Evolutionary conservation across 2,888 invertebrate species (phyloP), one percentile per base, ranked within the genome.

Genomic region (Loripinus fragilis): DNA sequence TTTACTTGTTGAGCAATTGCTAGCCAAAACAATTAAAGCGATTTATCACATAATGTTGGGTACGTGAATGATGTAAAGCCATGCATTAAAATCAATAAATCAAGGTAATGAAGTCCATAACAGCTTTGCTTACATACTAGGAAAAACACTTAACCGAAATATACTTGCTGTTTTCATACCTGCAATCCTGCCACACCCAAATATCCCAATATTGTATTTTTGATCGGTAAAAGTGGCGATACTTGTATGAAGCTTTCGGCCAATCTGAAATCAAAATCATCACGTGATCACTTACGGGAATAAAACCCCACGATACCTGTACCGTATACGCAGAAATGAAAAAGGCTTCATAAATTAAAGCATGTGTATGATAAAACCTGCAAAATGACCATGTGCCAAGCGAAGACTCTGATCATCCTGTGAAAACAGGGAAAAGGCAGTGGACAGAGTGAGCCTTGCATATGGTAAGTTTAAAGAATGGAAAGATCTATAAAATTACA

Each of bases 141-240:
- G n/a, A n/a, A n/a, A n/a, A n/a, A n/a, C n/a, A n/a, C n/a, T n/a
- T n/a, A n/a, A n/a, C n/a, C n/a, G n/a, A n/a, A n/a, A n/a, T n/a
- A n/a, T n/a, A n/a, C n/a, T n/a, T n/a, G n/a, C n/a, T n/a, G n/a
- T 33, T 65, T 3, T 3, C 25, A 41, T 72, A 83, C 83, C 83
- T 66, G 83, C 83, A 8, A 83, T 83, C 67, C 83, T 52, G 25
- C 83, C 83, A 41, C 83, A 83, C 0, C 83, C 83, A 65, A 83
- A 78, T 45, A 83, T 67, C 0, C 83, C 83, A 25, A 83, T 73
- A 20, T 65, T 64, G 48, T 83, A 83, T 68, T 17, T 60, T 2
- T 33, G 20, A 33, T 33, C 20, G 1, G 60, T 8, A 2, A 1
- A 33, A 33, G 2, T 33, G 12, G 17, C 10, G n/a, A 17, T 3